Percentiles rank a stretch among this genome's conserved stretches.
Evolutionary conservation across 2,888 invertebrate species (phyloP).

Genomic region (Apamea epomidion): DNA sequence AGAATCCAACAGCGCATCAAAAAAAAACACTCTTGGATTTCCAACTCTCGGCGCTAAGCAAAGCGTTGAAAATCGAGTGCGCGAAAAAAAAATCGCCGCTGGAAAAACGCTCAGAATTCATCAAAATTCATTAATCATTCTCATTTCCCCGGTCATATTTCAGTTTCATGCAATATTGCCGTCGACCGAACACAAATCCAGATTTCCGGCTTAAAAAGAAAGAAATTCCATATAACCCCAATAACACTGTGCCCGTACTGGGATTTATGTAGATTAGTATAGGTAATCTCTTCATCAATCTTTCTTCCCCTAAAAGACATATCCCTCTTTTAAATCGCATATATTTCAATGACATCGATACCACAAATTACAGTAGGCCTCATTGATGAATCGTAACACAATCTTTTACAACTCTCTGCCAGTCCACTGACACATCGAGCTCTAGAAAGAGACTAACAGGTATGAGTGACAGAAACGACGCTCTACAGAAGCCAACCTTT

Average conservation of each 20-base stretch:
- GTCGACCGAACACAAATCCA: neutral
- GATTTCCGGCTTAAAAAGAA: neutral
- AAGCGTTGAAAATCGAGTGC: neutral
- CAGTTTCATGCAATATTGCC: neutral
- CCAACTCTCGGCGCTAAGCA: neutral
- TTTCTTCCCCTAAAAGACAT: neutral
- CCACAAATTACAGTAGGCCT: constrained; percentile 3
- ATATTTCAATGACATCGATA: constrained; percentile 2
- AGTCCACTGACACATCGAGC: neutral
- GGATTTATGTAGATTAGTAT: neutral
- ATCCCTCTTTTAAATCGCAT: neutral
- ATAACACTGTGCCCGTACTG: neutral
- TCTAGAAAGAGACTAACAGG: neutral
- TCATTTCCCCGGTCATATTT: neutral
- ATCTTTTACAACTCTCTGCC: neutral
- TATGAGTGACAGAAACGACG: neutral
- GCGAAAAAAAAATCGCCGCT: no score
- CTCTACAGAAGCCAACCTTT: neutral
- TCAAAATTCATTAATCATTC: no score
- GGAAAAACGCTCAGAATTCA: neutral
- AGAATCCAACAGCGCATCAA: neutral
- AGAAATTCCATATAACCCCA: neutral
- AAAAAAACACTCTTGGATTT: no score
- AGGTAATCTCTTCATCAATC: neutral
- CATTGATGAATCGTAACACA: neutral